These are phyloP conservation scores for Alosa sapidissima DNA, from an alignment of 2,797 vertebrate species.

Conservation along the genomic window DNA sequence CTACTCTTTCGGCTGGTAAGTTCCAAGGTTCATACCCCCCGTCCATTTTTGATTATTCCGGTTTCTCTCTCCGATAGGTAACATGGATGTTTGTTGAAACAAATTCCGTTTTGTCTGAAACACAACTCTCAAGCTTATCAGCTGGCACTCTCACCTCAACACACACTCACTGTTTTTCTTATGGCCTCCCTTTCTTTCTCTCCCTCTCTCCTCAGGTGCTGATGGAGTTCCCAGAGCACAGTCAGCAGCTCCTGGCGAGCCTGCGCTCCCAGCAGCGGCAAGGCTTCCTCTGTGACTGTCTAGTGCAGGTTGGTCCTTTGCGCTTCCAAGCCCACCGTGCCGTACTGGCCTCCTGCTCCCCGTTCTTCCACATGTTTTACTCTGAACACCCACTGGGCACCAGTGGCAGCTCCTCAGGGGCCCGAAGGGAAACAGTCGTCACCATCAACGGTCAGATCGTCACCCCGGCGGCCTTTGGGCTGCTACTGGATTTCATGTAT, in stretches of 20 bases:
- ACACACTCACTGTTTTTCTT: not conserved
- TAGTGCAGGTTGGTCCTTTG: slow-evolving; percentile 83
- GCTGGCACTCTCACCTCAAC: not conserved
- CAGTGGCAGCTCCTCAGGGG: slow-evolving; percentile 53
- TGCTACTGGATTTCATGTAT: slow-evolving; percentile 94
- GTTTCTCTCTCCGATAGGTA: not conserved
- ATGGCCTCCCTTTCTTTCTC: slow-evolving; percentile 10
- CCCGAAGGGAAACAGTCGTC: slow-evolving; percentile 75
- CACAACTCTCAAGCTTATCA: not conserved
- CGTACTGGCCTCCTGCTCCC: slow-evolving; percentile 89
- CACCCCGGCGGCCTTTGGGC: slow-evolving; percentile 85
- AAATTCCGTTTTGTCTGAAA: not conserved
- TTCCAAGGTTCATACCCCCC: not conserved
- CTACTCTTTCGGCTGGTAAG: not conserved
- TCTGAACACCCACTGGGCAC: slow-evolving; percentile 79
- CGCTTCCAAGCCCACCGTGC: slow-evolving; percentile 89
- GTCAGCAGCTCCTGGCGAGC: slow-evolving; percentile 86
- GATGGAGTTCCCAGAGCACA: slow-evolving; percentile 95
- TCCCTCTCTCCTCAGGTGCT: slow-evolving; percentile 25
- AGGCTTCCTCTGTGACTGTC: slow-evolving; percentile 96
- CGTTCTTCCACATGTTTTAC: slow-evolving; percentile 96
- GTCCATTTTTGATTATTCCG: not conserved
- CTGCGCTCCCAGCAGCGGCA: slow-evolving; percentile 87
- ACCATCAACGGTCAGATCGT: slow-evolving; percentile 91
- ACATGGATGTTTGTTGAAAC: not conserved